A percentile compares a stretch with the other conserved stretches of the same genome.
Conservation (phyloP, 2,888 invertebrate species). For the Eupelmus urozonus region DNA sequence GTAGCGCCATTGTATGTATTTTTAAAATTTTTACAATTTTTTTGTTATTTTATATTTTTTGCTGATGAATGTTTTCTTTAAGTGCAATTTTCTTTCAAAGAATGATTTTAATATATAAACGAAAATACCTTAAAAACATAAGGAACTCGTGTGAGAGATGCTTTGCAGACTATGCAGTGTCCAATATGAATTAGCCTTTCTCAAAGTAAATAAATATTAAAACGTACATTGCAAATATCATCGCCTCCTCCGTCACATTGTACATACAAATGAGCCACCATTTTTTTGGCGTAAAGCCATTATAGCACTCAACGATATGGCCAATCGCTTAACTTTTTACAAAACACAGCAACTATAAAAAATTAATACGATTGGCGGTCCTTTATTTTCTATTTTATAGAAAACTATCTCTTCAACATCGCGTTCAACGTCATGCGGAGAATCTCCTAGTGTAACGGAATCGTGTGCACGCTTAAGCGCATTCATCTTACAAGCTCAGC, state of each 20-base stretch:
- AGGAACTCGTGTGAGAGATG: conserved; percentile 63
- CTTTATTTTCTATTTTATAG: conserved; percentile 61
- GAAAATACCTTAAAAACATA: conserved; percentile 51
- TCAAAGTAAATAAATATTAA: conserved; percentile 63
- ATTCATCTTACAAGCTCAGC: conserved; percentile 60
- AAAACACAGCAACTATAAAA: conserved; percentile 70
- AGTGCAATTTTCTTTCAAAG: conserved; percentile 25
- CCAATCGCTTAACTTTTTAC: conserved; percentile 72
- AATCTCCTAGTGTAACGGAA: conserved; percentile 58
- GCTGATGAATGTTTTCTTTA: conserved; percentile 13
- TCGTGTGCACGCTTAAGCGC: conserved; percentile 59
- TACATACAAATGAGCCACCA: conserved; percentile 56
- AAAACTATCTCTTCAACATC: conserved; percentile 57
- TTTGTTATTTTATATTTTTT: conserved; percentile 34
- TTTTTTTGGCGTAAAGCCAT: conserved; percentile 51
- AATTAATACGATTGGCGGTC: conserved; percentile 69
- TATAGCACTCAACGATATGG: conserved; percentile 59
- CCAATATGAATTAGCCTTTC: conserved; percentile 56
- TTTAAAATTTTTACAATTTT: conserved; percentile 40
- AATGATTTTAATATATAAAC: conserved; percentile 27
- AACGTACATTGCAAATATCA: conserved; percentile 63
- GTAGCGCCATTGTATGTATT: conserved; percentile 49
- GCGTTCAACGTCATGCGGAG: conserved; percentile 56
- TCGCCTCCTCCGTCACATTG: conserved; percentile 50
- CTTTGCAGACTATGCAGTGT: conserved; percentile 63